Evolutionary conservation across 92 coral and sea anemone genomes (phyloP), one percentile per base, ranked within the genome.

Genomic region (Porites divaricata): DNA sequence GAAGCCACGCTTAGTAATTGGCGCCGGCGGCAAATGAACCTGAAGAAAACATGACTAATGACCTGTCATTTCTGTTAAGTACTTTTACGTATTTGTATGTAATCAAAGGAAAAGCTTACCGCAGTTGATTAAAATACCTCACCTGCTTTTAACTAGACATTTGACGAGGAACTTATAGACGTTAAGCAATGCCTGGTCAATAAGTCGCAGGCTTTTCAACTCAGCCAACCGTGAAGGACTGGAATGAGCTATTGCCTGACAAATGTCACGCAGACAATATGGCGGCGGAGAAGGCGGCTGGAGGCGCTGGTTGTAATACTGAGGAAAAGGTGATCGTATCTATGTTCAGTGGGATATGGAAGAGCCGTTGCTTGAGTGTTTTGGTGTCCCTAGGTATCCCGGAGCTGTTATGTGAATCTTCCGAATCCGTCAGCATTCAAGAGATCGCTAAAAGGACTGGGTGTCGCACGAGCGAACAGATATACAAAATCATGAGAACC

Each of bases 271-370:
- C 28, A 22, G 13, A 66, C 71, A 4, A 4, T 6, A 12, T 28
- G 15, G 78, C 24, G 11, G 63, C 9, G 53, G 9, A 14, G 28
- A 66, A 79, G 23, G 70, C 20, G 76, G 54, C 81, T n/a, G 72
- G 58, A 67, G 28, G 23, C 9, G 23, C 49, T 17, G 75, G 51
- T 26, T 35, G 45, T 35, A 35, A 4, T 5, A 2, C 9, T 2
- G 82, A 84, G 28, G 82, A 76, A 66, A 56, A 70, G 56, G 62
- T 66, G 20, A 74, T 77, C 22, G 82, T 65, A 8, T 83, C 88
- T 76, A 88, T 83, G 83, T 74, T 88, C 58, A 77, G 73, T 53
- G 86, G 90, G 6, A 54, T 85, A 80, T 89, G 93, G 90, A 81
- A 85, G 57, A 86, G 89, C 82, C 92, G 92, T 45, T 85, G 87